Conservation (phyloP, 2,888 invertebrate genomes). For the Mylabris sibirica region DNA sequence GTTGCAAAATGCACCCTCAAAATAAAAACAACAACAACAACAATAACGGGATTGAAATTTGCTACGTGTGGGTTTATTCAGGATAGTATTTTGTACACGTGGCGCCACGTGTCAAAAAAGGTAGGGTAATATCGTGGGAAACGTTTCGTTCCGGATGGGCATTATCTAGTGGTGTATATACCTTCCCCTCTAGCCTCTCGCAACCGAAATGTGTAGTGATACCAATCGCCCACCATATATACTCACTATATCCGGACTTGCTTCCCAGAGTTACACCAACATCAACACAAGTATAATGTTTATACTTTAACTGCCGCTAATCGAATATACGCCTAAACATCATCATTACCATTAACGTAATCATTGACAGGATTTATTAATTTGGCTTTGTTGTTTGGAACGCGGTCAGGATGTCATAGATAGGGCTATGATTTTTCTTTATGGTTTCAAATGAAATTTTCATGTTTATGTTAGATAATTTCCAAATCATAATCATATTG, state of each 20-base stretch:
- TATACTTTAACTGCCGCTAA: constrained; percentile 30
- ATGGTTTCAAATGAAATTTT: not conserved
- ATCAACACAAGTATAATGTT: not conserved
- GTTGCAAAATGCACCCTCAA: constrained; percentile 14
- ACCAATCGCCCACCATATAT: constrained; percentile 33
- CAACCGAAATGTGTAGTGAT: constrained; percentile 9
- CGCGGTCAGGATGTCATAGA: not conserved
- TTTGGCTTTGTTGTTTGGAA: constrained; percentile 5
- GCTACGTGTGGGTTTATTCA: constrained; percentile 23
- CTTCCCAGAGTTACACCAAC: constrained; percentile 28
- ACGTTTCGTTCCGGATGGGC: constrained; percentile 30
- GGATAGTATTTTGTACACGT: constrained; percentile 26
- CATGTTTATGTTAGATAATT: constrained; percentile 4
- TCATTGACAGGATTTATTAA: constrained; percentile 11
- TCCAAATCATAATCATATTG: constrained; percentile 16
- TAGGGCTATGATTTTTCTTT: not conserved
- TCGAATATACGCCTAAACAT: constrained; percentile 27
- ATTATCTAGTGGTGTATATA: constrained; percentile 25
- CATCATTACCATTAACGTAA: not conserved
- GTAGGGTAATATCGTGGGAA: constrained; percentile 38
- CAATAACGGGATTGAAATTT: constrained; percentile 20
- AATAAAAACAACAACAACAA: constrained; percentile 5
- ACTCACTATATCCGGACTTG: constrained; percentile 32
- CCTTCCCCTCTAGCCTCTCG: constrained; percentile 16
- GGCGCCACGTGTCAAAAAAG: constrained; percentile 37